Evolutionary conservation across 2,797 vertebrate genomes (phyloP), one percentile per base, ranked within the genome.

Genomic region (Sphenopsis melanotis): DNA sequence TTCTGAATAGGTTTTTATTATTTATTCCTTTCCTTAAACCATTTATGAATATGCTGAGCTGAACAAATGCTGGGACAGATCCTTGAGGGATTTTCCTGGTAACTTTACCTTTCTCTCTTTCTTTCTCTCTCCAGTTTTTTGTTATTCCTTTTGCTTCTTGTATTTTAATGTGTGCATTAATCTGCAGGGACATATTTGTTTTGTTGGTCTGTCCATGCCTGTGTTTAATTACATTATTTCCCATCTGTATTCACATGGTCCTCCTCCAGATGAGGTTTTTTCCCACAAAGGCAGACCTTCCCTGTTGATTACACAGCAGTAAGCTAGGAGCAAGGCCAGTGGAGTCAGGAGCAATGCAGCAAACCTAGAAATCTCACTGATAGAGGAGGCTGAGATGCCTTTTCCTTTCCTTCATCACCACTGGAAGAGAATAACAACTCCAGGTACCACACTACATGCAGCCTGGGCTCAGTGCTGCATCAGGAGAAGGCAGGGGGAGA

Each of bases 41-140:
- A 41, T 59, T 77, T 91, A 87, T 89, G 87, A 87, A 89, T 91
- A 94, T 85, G 64, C 84, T 80, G 68, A 93, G 27, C 49, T 90
- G 89, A 88, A 88, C 30, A 86, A 89, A 81, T 7, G 53, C 19
- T 11, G 29, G 64, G 46, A 75, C 2, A 7, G 41, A 71, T 71
- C 53, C 55, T 68, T 78, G 57, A 68, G 15, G 61, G 49, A 46
- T 20, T 89, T 85, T 4, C 11, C 16, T 32, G 27, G 14, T 34
- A 89, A 47, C 5, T 41, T 92, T 21, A 21, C 34, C 56, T 92
- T 13, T 36, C 30, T 41, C 7, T 34, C 26, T 30, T 26, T 13
- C 20, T n/a, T 6, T 34, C 19, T 34, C 18, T 59, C 15, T 37
- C 32, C 26, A 79, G 6, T 23, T 69, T 5, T 85, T 24, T 39